These are phyloP conservation scores for Hippocampus comes DNA, from an alignment of 2,113 vertebrate species.

Conservation along the genomic window DNA sequence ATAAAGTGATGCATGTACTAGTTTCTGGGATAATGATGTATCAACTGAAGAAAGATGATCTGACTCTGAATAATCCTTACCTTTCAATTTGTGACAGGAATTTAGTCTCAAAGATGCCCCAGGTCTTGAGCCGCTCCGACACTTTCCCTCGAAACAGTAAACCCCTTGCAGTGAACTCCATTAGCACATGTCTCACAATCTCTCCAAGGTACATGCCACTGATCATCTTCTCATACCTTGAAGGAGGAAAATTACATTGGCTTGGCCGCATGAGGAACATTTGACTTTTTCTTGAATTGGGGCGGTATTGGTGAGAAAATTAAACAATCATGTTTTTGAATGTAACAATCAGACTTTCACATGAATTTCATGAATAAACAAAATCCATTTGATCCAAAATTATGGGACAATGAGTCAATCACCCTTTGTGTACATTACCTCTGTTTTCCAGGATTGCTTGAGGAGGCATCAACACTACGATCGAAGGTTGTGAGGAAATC, in stretches of 20 bases:
- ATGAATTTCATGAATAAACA: neutral
- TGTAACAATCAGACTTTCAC: neutral
- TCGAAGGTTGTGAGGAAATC: constrained; percentile 85
- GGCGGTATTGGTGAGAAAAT: neutral
- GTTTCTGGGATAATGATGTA: neutral
- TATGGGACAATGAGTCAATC: neutral
- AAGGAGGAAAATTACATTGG: neutral
- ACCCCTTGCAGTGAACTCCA: constrained; percentile 86
- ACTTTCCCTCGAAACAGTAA: constrained; percentile 90
- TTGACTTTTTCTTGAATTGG: neutral
- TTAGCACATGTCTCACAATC: constrained; percentile 89
- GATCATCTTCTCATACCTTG: constrained; percentile 97
- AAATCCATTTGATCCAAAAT: neutral
- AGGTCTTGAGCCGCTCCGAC: constrained; percentile 89
- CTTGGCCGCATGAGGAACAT: neutral
- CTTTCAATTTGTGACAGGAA: constrained; percentile 97
- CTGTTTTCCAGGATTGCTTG: constrained; percentile 84
- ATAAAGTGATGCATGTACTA: neutral
- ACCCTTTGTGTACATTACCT: constrained; percentile 69
- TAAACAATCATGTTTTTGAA: neutral
- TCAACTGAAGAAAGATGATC: neutral
- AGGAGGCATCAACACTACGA: constrained; percentile 78
- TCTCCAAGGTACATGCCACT: constrained; percentile 98
- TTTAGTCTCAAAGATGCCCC: constrained; percentile 94
- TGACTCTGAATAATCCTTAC: constrained; percentile 50